Evolutionary conservation across 2,113 vertebrate genomes (phyloP), one percentile per base, ranked within the genome.

Genomic region (Oreochromis spilurus): DNA sequence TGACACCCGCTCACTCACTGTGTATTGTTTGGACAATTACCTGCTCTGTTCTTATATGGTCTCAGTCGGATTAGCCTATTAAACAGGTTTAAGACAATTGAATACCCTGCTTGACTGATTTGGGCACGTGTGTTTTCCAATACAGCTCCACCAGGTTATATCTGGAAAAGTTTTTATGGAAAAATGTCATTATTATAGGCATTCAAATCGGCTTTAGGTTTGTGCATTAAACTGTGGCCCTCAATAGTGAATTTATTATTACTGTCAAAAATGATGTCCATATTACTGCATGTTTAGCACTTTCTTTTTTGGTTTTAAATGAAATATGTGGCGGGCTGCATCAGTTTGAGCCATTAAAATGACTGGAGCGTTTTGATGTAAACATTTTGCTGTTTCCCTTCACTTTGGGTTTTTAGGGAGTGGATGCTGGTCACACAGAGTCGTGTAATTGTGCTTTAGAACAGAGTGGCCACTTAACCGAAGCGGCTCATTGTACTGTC

Each of bases 391-490:
- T 4, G n/a, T 81, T 16, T 55, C 40, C 6, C 4, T 52, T 31
- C 62, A 5, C 24, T 62, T 17, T n/a, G 57, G 13, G 52, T 10
- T 85, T 82, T 53, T 17, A 12, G 53, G 26, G 38, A 82, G 81
- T 58, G n/a, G 24, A 3, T 7, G 6, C 58, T 54, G 50, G 36
- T 77, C 81, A 81, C 40, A 21, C 36, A 21, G 9, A 3, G 55
- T 7, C 14, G 5, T 83, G 86, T 60, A 43, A 82, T 52, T 62
- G 58, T 48, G 84, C 82, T 72, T 17, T 29, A 26, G 31, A 78
- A 53, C 21, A 21, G 83, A 93, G 92, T 89, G 83, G 88, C 82
- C 92, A 85, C 91, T 94, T 89, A 78, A 92, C 31, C 62, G 36
- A 21, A 19, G 19, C 29, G 2, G 83, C 82, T 91, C 85, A 87